Evolutionary conservation across 2,113 vertebrate genomes (phyloP), one percentile per base, ranked within the genome.

Genomic region (Tiliqua scincoides): DNA sequence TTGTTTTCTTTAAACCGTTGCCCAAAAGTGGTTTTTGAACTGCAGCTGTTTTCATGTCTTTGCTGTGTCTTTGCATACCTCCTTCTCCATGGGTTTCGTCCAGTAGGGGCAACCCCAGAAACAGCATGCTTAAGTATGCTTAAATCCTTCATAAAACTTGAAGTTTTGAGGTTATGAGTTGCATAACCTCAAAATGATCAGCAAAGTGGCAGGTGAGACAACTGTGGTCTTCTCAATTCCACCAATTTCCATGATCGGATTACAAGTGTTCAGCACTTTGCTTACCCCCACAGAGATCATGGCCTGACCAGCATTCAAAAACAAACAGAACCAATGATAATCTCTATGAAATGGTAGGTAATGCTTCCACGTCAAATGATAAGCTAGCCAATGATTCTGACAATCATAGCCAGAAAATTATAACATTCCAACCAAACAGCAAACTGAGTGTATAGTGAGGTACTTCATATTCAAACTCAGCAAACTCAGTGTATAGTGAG

Each of bases 131-230:
- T 12, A 86, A 54, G 43, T 63, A 6, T 65, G 40, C 23, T 86
- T 74, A 81, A 65, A 81, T 65, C 17, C 57, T 9, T 63, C 11
- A 48, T 6, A 2, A 71, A 15, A 2, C 6, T 61, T n/a, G n/a
- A n/a, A n/a, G n/a, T n/a, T n/a, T n/a, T n/a, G n/a, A n/a, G n/a
- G n/a, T n/a, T n/a, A n/a, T n/a, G n/a, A 48, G 1, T 61, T 83
- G 82, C 84, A 48, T 43, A n/a, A 62, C 70, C n/a, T 20, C 75
- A 76, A 91, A 94, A 85, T 65, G 14, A 88, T 89, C 25, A 84
- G 57, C 57, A 88, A 85, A 90, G 87, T 85, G 40, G 27, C 61
- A 90, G 62, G 35, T 80, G 84, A 91, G 12, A 85, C 76, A 65
- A 15, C 43, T 87, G 8, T 84, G 30, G 4, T 87, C 67, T 59